Percentiles rank a stretch among this genome's conserved stretches.
phyloP scores from a whole-genome alignment of 92 coral and sea anemone species.

The Parazoanthus darwini region DNA sequence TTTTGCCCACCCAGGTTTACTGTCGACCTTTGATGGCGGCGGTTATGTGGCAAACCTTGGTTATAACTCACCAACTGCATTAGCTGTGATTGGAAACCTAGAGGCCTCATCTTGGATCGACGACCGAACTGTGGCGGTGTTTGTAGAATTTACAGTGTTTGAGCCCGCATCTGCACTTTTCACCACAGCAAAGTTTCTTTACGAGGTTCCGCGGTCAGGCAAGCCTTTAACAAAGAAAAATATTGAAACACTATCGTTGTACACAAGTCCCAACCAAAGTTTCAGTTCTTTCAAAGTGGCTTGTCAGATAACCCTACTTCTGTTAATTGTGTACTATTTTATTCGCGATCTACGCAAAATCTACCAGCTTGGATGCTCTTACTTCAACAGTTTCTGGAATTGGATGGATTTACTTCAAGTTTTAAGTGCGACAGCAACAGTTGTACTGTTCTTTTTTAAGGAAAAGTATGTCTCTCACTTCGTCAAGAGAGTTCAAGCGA shows the following conservation, averaged over 20 bases:
- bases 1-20: slow-evolving; percentile 5
- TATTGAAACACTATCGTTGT: slow-evolving; percentile 75
- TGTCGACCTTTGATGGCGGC: slow-evolving; percentile 74
- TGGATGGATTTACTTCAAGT: slow-evolving; percentile 89
- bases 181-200: slow-evolving; percentile 72
- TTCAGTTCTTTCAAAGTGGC: slow-evolving; percentile 58
- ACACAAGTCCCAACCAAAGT: slow-evolving; percentile 52
- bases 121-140: slow-evolving; percentile 65
- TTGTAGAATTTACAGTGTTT: slow-evolving; percentile 89
- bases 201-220: slow-evolving; percentile 75
- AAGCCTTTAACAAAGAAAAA: slow-evolving; percentile 49
- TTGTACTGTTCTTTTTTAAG: slow-evolving; percentile 79
- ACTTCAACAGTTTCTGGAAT: slow-evolving; percentile 89
- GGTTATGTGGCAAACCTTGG: slow-evolving; percentile 93
- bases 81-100: slow-evolving; percentile 66
- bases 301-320: slow-evolving; percentile 67
- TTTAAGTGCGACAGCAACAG: slow-evolving; percentile 61
- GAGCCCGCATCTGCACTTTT: slow-evolving; percentile 81
- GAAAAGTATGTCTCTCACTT: slow-evolving; percentile 79
- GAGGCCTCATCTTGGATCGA: slow-evolving; percentile 79
- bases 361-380: slow-evolving; percentile 62
- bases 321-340: slow-evolving; percentile 74
- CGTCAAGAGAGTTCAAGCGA: slow-evolving; percentile 72
- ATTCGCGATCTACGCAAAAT: slow-evolving; percentile 68
- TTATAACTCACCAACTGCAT: slow-evolving; percentile 80